Base-by-base conservation (phyloP, 2,797 vertebrate species). In the Varecia variegata region DNA sequence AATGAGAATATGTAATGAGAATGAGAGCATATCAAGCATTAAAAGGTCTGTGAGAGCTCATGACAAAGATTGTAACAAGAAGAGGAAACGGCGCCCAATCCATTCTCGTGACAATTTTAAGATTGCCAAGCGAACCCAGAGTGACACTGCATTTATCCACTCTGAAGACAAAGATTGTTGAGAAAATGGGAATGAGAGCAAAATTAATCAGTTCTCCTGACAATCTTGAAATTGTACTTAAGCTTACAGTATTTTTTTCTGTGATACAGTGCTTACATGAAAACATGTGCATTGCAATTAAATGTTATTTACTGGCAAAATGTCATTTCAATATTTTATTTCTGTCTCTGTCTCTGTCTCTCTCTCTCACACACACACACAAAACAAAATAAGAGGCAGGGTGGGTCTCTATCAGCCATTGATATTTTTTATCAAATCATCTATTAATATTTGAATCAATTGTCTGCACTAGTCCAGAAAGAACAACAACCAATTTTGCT, bases 1-100 rank as follows among this genome's bases (percentile, higher is more conserved):
- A 98, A 98, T 98, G 97, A 98, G 97, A 98, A 97, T 98, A 98
- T 96, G 91, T 98, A 98, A 98, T 98, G 97, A 98, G 96, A 98
- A 97, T 94, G 94, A 98, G 97, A 98, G 97, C 93, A 65, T 97
- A 98, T 98, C 98, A 98, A 97, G 94, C 96, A 98, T 97, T 98
- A 98, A 98, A 96, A 98, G 86, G 93, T 96, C 97, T 97, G 88
- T 95, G 86, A 98, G 97, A 98, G 98, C 92, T 97, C 97, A 92
- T 96, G 97, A 98, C 97, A 98, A 97, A 98, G 97, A 97, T 83
- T 97, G 85, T 96, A 98, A 98, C 93, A 97, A 98, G 97, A 98
- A 97, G 79, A 97, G 94, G 97, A 98, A 98, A 96, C 2, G 43
- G 97, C 86, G 96, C 50, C 86, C 17, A 97, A 98, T 98, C 95